These are phyloP conservation scores for Yponomeuta plumbellus DNA, from an alignment of 2,888 invertebrate genomes.

Conservation along the genomic window DNA sequence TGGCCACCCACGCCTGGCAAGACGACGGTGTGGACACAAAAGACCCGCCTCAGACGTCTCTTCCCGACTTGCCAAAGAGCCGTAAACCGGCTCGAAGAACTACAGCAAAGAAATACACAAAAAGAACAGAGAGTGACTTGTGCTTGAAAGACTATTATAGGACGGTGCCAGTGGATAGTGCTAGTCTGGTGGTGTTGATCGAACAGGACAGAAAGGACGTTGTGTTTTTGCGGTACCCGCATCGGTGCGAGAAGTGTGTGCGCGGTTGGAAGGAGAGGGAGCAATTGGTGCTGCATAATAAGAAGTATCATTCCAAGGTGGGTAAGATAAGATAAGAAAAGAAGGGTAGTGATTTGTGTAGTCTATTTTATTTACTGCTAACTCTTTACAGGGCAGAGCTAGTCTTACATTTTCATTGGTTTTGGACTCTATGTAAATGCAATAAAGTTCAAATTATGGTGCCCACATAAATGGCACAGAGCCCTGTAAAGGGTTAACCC, in stretches of 20 bases:
- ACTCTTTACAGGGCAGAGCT: too few relatives aligned
- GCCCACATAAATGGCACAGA: too few relatives aligned
- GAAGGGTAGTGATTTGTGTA: neutral
- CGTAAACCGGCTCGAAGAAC: neutral
- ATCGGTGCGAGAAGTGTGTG: neutral
- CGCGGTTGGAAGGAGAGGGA: neutral
- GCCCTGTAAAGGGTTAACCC: too few relatives aligned
- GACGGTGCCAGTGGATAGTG: neutral
- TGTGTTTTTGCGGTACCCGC: neutral
- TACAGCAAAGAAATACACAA: neutral
- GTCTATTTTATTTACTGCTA: neutral
- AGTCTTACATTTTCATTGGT: too few relatives aligned
- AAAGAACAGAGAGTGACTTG: neutral
- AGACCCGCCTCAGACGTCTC: neutral
- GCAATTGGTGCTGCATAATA: neutral
- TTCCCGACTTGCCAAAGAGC: neutral
- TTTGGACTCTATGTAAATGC: too few relatives aligned
- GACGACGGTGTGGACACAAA: neutral
- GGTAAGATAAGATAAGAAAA: neutral
- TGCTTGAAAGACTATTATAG: neutral
- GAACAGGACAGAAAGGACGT: neutral
- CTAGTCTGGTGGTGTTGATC: neutral
- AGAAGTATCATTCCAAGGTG: neutral
- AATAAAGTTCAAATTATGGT: too few relatives aligned
- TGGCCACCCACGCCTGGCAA: too few relatives aligned